These are phyloP conservation scores for Montipora foliosa DNA, from an alignment of 64 coral and sea anemone species.

Conservation along the genomic window DNA sequence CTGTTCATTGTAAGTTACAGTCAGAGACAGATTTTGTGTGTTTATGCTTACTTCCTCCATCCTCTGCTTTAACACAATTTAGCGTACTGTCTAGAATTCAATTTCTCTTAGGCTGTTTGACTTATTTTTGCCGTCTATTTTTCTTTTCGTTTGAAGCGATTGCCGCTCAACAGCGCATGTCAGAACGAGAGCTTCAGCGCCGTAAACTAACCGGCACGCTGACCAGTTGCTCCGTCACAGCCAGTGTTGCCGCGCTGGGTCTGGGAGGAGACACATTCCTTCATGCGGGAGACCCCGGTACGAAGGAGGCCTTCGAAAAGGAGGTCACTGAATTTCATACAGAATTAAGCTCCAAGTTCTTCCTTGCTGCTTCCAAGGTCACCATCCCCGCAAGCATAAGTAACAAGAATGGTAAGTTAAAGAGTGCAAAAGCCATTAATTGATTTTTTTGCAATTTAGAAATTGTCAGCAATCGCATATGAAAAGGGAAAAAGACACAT, in stretches of 20 bases:
- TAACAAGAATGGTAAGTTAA: slow-evolving; percentile 53
- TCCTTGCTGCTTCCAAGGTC: slow-evolving; percentile 58
- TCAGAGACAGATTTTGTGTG: too few species aligned
- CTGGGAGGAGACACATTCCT: slow-evolving; percentile 73
- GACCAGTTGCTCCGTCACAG: slow-evolving; percentile 82
- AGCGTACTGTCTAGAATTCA: too few species aligned
- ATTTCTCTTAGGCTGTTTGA: background rate
- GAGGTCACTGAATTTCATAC: slow-evolving; percentile 69
- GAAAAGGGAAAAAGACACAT: too few species aligned
- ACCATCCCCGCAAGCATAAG: slow-evolving; percentile 58
- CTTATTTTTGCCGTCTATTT: background rate
- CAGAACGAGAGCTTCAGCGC: slow-evolving; percentile 85
- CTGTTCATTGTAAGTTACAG: too few species aligned
- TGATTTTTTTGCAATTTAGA: too few species aligned
- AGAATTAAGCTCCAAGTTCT: slow-evolving; percentile 88
- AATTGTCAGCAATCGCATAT: too few species aligned
- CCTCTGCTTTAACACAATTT: too few species aligned
- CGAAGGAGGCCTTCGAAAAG: slow-evolving; percentile 44
- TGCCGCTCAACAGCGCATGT: slow-evolving; percentile 98
- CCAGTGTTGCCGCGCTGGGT: slow-evolving; percentile 79
- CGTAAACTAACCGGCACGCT: slow-evolving; percentile 90
- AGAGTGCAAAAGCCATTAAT: background rate
- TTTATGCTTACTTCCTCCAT: too few species aligned
- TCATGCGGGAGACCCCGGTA: slow-evolving; percentile 59
- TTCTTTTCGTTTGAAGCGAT: slow-evolving; percentile 61